Percentiles rank a stretch among this genome's conserved stretches.
phyloP scores from a whole-genome alignment of 2,797 vertebrate species.

The Chaunax sp. region DNA sequence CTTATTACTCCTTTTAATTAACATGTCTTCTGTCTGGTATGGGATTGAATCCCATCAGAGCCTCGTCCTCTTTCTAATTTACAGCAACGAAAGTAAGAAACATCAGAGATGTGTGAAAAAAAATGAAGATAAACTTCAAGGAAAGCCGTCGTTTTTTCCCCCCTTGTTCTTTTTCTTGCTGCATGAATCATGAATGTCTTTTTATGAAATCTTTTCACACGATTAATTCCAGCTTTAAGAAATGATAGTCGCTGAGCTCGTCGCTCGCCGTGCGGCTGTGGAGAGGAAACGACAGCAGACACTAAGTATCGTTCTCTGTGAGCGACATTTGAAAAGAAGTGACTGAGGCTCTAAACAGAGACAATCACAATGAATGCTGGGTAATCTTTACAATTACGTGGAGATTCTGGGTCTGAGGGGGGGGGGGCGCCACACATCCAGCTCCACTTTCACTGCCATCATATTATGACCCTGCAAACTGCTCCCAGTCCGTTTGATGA shows the following conservation, averaged over 20 bases:
- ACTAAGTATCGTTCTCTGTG: neutral
- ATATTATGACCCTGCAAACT: slow-evolving; percentile 34
- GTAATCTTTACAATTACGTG: slow-evolving; percentile 26
- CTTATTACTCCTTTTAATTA: neutral
- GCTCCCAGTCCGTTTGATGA: slow-evolving; percentile 31
- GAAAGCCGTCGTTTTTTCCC: neutral
- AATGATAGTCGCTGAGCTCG: too few relatives aligned
- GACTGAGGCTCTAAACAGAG: slow-evolving; percentile 16
- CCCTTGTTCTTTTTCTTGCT: neutral
- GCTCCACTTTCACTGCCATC: slow-evolving; percentile 30
- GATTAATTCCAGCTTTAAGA: neutral
- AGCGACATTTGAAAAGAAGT: slow-evolving; percentile 6
- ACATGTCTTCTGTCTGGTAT: neutral
- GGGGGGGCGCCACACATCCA: slow-evolving; percentile 15
- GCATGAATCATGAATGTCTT: neutral
- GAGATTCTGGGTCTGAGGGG: neutral
- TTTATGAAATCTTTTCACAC: neutral
- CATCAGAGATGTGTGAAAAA: neutral
- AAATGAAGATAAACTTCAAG: neutral
- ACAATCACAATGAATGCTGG: slow-evolving; percentile 18
- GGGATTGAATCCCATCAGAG: neutral
- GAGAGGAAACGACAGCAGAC: neutral
- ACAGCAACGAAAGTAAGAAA: neutral
- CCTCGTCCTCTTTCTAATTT: neutral
- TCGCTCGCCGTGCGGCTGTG: too few relatives aligned